These are phyloP conservation scores for Limnephilus lunatus DNA, from an alignment of 2,888 invertebrate species.

Conservation along the genomic window DNA sequence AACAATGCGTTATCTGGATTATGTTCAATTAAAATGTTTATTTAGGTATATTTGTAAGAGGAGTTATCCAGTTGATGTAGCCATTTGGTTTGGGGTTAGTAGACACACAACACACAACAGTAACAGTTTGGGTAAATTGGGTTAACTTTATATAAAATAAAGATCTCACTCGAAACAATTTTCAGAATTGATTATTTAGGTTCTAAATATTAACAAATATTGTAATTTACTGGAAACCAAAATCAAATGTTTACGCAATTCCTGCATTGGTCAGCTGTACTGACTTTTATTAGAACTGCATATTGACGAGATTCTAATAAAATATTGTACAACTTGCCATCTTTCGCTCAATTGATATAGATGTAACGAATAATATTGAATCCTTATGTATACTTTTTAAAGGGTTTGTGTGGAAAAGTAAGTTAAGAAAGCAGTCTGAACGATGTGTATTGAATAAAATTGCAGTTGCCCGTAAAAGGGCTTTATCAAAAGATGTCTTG, in stretches of 20 bases:
- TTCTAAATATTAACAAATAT: background rate
- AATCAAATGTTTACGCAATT: conserved; percentile 25
- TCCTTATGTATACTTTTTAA: conserved; percentile 7
- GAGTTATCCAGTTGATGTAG: conserved; percentile 11
- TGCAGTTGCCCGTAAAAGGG: background rate
- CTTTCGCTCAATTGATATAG: conserved; percentile 43
- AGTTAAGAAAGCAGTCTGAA: conserved; percentile 31
- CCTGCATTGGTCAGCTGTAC: conserved; percentile 22
- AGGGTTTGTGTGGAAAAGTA: background rate
- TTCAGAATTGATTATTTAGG: conserved; percentile 3
- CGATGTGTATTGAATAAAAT: conserved; percentile 6
- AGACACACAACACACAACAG: too few relatives aligned
- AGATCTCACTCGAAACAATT: background rate
- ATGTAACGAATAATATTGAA: conserved; percentile 18
- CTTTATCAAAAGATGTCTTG: background rate
- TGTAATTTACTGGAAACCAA: conserved; percentile 36
- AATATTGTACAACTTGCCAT: conserved; percentile 28
- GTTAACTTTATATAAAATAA: background rate
- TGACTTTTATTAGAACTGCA: background rate
- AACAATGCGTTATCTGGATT: conserved; percentile 5
- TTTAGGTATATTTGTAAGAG: conserved; percentile 40
- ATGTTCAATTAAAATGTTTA: conserved; percentile 25
- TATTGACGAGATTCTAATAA: background rate
- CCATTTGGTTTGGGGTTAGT: conserved; percentile 28
- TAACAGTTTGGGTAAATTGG: background rate